Evolutionary conservation across 2,113 vertebrate genomes (phyloP).

Genomic region (Gymnocephalus cernua): DNA sequence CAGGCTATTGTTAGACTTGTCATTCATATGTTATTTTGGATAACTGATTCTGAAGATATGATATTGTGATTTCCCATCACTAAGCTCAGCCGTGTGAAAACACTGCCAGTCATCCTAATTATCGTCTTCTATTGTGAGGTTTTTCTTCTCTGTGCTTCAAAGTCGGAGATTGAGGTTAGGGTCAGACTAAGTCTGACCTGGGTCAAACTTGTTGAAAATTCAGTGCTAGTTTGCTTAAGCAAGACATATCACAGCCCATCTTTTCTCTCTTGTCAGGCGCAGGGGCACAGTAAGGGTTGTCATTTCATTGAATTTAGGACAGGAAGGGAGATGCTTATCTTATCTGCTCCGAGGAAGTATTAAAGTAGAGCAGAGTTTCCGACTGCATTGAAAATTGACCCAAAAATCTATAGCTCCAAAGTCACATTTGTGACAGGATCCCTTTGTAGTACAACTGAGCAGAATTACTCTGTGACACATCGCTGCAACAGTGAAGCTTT

Average conservation of each 20-base stretch:
- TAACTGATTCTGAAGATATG: background rate
- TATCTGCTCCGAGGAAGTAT: slow-evolving; percentile 72
- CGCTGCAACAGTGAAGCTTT: slow-evolving; percentile 10
- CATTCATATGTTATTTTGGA: slow-evolving; percentile 3
- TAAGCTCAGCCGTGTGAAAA: slow-evolving; percentile 34
- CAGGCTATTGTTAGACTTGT: background rate
- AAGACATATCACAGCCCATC: slow-evolving; percentile 47
- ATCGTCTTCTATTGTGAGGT: slow-evolving; percentile 24
- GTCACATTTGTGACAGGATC: slow-evolving; percentile 68
- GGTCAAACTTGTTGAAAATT: slow-evolving; percentile 57
- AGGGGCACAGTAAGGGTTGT: slow-evolving; percentile 53
- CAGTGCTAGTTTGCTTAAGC: slow-evolving; percentile 39
- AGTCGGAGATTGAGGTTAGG: slow-evolving; percentile 46
- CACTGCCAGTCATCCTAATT: slow-evolving; percentile 57
- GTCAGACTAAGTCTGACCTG: slow-evolving; percentile 46
- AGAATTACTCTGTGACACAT: slow-evolving; percentile 40
- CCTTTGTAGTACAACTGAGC: slow-evolving; percentile 59
- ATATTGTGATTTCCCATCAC: background rate
- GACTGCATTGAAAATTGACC: slow-evolving; percentile 72
- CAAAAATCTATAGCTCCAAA: slow-evolving; percentile 71
- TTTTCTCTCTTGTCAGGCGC: slow-evolving; percentile 54
- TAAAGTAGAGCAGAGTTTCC: slow-evolving; percentile 66
- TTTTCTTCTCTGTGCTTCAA: slow-evolving; percentile 40
- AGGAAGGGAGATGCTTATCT: slow-evolving; percentile 75
- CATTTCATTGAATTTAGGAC: slow-evolving; percentile 70